A percentile compares a stretch with the other conserved stretches of the same genome.
These are phyloP conservation scores for Gasterosteus nipponicus DNA, from an alignment of 2,113 vertebrate genomes.

Conservation along the genomic window DNA sequence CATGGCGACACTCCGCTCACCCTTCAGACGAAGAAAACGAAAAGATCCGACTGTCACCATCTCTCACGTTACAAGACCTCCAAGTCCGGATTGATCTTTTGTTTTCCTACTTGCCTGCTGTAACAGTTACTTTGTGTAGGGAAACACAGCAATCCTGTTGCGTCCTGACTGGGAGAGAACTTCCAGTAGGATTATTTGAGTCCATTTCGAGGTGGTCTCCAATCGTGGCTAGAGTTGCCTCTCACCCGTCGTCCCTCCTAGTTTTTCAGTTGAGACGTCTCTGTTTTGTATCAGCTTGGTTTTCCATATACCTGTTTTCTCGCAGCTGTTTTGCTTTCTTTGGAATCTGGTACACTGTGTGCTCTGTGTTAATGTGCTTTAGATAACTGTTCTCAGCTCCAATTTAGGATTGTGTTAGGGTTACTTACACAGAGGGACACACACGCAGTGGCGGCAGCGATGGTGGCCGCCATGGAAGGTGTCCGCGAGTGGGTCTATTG, in stretches of 20 bases:
- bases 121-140: conserved; percentile 25
- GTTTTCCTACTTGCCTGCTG: conserved; percentile 34
- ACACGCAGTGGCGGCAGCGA: background rate
- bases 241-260: conserved; percentile 39
- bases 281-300: conserved; percentile 75
- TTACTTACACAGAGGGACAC: background rate
- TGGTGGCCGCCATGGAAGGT: conserved; percentile 11
- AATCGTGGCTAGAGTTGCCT: conserved; percentile 17
- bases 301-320: conserved; percentile 74
- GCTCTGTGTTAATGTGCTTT: conserved; percentile 66
- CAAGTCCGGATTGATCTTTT: conserved; percentile 38
- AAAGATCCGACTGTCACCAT: conserved; percentile 32
- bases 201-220: conserved; percentile 41
- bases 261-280: conserved; percentile 61
- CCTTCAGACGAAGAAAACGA: conserved; percentile 45
- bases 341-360: conserved; percentile 55
- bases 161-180: conserved; percentile 6
- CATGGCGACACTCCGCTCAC: conserved; percentile 16
- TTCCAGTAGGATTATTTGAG: background rate
- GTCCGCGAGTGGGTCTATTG: background rate
- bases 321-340: conserved; percentile 57
- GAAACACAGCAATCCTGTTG: conserved; percentile 20
- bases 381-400: conserved; percentile 54
- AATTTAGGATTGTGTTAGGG: conserved; percentile 41
- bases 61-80: conserved; percentile 45